Conservation (phyloP, 2,888 invertebrate species). For the Spisula solida region DNA sequence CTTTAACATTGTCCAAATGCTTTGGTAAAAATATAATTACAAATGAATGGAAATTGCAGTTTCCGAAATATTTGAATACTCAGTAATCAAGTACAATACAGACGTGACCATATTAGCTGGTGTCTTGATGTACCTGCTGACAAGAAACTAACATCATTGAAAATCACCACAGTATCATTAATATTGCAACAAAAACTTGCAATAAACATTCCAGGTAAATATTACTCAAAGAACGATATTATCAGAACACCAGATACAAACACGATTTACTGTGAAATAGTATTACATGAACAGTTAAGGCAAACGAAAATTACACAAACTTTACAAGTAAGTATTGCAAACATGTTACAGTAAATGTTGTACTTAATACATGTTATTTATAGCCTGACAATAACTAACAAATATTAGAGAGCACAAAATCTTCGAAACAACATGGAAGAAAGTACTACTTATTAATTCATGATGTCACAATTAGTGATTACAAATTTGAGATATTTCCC, state of each 20-base stretch:
- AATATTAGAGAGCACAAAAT: neutral
- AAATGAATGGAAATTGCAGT: slow-evolving; percentile 1
- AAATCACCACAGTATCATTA: neutral
- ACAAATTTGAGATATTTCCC: too few species aligned
- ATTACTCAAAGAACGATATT: slow-evolving; percentile 1
- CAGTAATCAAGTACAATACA: neutral
- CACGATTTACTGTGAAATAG: neutral
- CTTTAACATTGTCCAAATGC: neutral
- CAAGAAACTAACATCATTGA: neutral
- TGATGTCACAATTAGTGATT: neutral
- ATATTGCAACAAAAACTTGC: neutral
- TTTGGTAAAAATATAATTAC: neutral
- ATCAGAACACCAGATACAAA: neutral
- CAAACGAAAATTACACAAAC: neutral
- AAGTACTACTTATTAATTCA: neutral
- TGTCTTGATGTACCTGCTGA: neutral
- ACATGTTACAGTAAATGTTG: neutral
- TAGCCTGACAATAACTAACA: neutral
- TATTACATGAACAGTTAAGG: neutral
- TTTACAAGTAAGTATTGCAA: neutral
- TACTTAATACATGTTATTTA: neutral
- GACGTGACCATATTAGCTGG: neutral
- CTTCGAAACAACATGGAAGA: neutral
- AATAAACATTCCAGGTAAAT: slow-evolving; percentile 10
- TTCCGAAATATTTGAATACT: neutral